Conservation (phyloP, 2,797 vertebrate species). For the Spondyliosoma cantharus region DNA sequence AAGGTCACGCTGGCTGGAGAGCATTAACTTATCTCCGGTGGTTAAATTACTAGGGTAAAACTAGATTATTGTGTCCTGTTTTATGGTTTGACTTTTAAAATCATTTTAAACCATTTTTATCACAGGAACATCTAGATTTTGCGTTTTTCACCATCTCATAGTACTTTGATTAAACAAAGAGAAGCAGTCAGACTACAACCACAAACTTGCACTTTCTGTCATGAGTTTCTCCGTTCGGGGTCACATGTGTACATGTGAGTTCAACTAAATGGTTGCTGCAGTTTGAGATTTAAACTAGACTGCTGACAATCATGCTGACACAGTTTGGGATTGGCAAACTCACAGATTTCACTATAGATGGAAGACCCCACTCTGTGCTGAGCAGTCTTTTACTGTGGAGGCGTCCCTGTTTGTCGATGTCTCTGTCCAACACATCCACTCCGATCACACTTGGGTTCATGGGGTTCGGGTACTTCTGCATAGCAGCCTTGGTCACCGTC, state of each 20-base stretch:
- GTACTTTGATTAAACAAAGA: constrained; percentile 5
- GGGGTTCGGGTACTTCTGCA: constrained; percentile 99
- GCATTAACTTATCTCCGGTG: constrained; percentile 19
- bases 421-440: constrained; percentile 93
- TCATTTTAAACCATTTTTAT: background rate
- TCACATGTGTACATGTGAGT: constrained; percentile 15
- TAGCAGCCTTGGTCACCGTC: constrained; percentile 95
- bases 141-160: background rate
- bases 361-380: constrained; percentile 98
- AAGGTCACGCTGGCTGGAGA: constrained; percentile 49
- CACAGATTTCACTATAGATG: constrained; percentile 94
- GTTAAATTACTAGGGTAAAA: constrained; percentile 1
- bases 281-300: background rate
- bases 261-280: background rate
- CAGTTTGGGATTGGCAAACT: constrained; percentile 56
- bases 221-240: constrained; percentile 25
- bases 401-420: constrained; percentile 88
- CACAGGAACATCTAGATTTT: background rate
- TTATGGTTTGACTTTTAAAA: constrained; percentile 7
- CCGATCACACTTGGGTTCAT: constrained; percentile 98
- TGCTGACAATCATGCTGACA: background rate
- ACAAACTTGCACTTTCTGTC: background rate
- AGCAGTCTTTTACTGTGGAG: constrained; percentile 94
- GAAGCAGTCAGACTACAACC: background rate
- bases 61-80: background rate